Base-by-base conservation (phyloP, 2,797 vertebrate species). In the Cacajao melanocephalus region DNA sequence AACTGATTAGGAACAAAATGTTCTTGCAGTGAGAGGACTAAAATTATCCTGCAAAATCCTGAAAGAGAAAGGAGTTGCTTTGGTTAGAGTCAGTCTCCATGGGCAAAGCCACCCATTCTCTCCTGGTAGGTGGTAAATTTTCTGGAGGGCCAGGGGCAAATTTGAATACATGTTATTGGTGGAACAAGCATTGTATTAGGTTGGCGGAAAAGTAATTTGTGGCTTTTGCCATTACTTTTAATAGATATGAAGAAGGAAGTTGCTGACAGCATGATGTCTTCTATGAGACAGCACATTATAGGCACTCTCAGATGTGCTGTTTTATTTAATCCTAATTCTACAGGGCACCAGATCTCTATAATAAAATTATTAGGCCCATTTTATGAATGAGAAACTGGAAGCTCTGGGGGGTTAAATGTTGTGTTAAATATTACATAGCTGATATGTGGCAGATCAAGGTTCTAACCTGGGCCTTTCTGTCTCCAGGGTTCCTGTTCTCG, bases 1-100 rank as follows among this genome's bases (percentile, higher is more conserved):
- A 92, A 83, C 44, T 36, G 55, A 46, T 67, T 61, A 61, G 83
- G n/a, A 91, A 91, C 94, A 94, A 78, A 96, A 93, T 82, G 64
- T 93, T 88, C 92, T 92, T 7, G 3, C 20, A 28, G 72, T 33
- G 41, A 92, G 44, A 90, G 44, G 70, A 58, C 2, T 61, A 95
- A 93, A 94, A 85, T 52, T 50, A 64, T 75, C 24, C 50, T 79
- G 5, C 22, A 83, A 80, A 57, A 30, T 30, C 19, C 79, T n/a
- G 67, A 83, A 92, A 80, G 39, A 36, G 80, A 97, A 95, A 94
- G 83, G n/a, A 24, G 41, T 26, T 26, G n/a, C 17, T 92, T 82
- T 84, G 50, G 15, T 64, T 64, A 41, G 20, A 72, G 44, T 26
- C 44, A 14, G 2, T 91, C 46, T 55, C 52, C 33, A 9, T n/a